Evolutionary conservation across 2,888 invertebrate species (phyloP).

Genomic region (Chrysotoxum bicinctum): DNA sequence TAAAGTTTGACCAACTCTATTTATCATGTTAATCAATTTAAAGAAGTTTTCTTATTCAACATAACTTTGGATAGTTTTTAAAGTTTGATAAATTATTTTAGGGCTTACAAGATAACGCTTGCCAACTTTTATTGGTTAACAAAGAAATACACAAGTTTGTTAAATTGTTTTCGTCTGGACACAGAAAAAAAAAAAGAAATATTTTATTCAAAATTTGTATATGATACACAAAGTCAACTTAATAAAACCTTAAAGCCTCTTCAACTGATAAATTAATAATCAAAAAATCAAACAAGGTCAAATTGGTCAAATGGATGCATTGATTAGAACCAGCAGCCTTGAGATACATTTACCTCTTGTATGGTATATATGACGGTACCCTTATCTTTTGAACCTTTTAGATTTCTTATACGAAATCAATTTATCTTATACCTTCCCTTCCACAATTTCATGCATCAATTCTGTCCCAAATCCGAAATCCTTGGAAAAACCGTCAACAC

Average conservation of each 20-base stretch:
- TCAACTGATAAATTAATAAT: slow-evolving; percentile 15
- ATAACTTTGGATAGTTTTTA: too few relatives aligned
- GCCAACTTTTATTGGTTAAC: not conserved
- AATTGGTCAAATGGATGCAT: not conserved
- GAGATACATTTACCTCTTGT: not conserved
- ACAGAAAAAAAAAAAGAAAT: not conserved
- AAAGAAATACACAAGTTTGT: too few relatives aligned
- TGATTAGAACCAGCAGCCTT: not conserved
- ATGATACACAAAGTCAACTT: not conserved
- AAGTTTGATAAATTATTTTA: not conserved
- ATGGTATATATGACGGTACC: not conserved
- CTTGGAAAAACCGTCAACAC: slow-evolving; percentile 54
- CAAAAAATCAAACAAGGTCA: slow-evolving; percentile 2
- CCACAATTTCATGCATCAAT: slow-evolving; percentile 1
- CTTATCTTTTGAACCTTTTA: slow-evolving; percentile 11
- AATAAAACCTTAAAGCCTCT: not conserved
- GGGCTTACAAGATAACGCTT: not conserved
- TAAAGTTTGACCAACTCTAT: too few relatives aligned
- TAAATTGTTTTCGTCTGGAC: not conserved
- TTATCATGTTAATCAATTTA: too few relatives aligned
- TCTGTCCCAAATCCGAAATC: slow-evolving; percentile 21
- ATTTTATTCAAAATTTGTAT: not conserved
- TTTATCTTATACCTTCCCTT: slow-evolving; percentile 28
- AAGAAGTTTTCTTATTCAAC: too few relatives aligned
- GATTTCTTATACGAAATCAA: slow-evolving; percentile 29